These are phyloP conservation scores for Oryzias javanicus DNA, from an alignment of 2,113 vertebrate species.

Conservation along the genomic window DNA sequence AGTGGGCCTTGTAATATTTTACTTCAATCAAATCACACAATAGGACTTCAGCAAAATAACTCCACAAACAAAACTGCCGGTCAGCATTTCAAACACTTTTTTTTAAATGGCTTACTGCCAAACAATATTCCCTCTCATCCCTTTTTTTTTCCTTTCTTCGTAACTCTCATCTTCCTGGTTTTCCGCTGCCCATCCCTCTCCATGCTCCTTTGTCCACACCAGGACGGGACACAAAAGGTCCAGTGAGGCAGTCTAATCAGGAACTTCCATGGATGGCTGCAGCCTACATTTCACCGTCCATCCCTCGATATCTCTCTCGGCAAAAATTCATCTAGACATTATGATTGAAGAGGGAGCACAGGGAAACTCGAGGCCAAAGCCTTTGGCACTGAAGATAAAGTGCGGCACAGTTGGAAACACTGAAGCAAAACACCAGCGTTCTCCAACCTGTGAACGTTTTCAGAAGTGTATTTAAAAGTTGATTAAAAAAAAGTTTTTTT, in stretches of 20 bases:
- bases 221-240: slow-evolving; percentile 78
- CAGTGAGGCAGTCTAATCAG: slow-evolving; percentile 82
- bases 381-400: slow-evolving; percentile 44
- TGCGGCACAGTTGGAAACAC: slow-evolving; percentile 1
- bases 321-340: slow-evolving; percentile 69
- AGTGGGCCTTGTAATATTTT: neutral
- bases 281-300: slow-evolving; percentile 69
- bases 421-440: neutral
- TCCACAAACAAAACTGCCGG: slow-evolving; percentile 30
- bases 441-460: slow-evolving; percentile 37
- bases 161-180: slow-evolving; percentile 68
- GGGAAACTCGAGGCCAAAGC: slow-evolving; percentile 50
- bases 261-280: slow-evolving; percentile 80
- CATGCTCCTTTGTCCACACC: slow-evolving; percentile 71
- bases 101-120: slow-evolving; percentile 24
- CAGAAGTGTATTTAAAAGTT: neutral
- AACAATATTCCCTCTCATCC: slow-evolving; percentile 70
- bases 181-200: slow-evolving; percentile 70
- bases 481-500: neutral
- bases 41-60: slow-evolving; percentile 6
- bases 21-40: neutral
- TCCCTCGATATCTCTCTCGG: slow-evolving; percentile 70
- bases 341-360: slow-evolving; percentile 68
- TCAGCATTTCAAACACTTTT: slow-evolving; percentile 65
- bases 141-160: slow-evolving; percentile 16